These are phyloP conservation scores for Lasioglossum leucozonium DNA, from an alignment of 2,888 invertebrate genomes.

Conservation along the genomic window DNA sequence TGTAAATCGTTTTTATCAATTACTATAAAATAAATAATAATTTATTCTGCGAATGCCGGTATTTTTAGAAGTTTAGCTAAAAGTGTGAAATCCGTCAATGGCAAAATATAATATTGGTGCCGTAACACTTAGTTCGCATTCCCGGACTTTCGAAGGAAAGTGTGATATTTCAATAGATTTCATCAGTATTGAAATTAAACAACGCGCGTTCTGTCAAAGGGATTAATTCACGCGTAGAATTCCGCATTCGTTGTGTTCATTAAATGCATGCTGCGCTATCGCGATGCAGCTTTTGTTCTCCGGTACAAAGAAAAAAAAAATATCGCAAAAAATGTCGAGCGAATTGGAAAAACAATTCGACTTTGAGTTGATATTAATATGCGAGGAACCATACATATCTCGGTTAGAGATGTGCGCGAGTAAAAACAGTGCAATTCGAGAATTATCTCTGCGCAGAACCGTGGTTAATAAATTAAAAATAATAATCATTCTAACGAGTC, in stretches of 20 bases:
- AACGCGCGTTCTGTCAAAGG: not conserved
- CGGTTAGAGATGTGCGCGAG: not conserved
- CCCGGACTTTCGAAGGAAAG: not conserved
- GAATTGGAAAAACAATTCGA: not conserved
- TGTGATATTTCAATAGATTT: not conserved
- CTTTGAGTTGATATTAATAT: not conserved
- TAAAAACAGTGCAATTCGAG: not conserved
- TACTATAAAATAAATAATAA: not conserved
- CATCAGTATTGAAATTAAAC: not conserved
- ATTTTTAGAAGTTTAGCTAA: not conserved
- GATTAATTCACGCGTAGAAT: constrained; percentile 3
- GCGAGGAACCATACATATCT: not conserved
- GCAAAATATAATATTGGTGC: not conserved
- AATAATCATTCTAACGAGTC: not conserved
- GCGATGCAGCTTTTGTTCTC: not conserved
- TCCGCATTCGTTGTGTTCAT: not conserved
- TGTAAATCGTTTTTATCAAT: not conserved
- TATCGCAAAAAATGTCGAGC: not conserved
- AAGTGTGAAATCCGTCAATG: not conserved
- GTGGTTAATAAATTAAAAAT: not conserved
- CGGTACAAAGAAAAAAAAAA: not conserved
- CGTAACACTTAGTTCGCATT: not conserved
- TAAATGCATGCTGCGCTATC: not conserved
- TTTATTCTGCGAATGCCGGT: not conserved
- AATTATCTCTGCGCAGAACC: not conserved